Conservation (phyloP, 2,797 vertebrate species). For the Garrulus glandarius region DNA sequence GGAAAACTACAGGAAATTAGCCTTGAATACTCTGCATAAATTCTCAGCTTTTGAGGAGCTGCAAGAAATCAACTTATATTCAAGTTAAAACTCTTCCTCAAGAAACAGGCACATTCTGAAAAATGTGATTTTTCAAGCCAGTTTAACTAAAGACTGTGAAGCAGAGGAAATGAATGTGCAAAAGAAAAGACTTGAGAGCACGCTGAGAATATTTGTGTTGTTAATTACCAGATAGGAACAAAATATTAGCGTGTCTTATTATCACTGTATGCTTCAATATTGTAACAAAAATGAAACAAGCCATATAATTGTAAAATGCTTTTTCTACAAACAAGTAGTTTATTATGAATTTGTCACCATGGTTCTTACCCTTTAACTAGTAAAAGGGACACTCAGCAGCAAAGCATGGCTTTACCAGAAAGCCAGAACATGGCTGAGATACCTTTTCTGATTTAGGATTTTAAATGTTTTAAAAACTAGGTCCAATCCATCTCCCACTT, state of each 20-base stretch:
- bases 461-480: background rate
- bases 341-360: background rate
- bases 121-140: background rate
- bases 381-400: background rate
- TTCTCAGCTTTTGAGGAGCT: background rate
- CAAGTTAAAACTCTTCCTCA: background rate
- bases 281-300: background rate
- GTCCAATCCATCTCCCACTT: background rate
- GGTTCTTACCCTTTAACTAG: background rate
- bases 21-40: background rate
- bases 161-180: background rate
- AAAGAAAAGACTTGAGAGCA: background rate
- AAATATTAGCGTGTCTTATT: background rate
- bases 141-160: background rate
- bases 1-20: constrained; percentile 6
- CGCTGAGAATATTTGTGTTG: background rate
- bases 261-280: background rate
- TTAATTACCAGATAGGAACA: background rate
- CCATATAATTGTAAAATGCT: background rate
- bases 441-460: background rate
- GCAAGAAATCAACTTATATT: background rate
- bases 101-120: background rate
- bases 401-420: background rate
- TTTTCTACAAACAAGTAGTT: background rate
- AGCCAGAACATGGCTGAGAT: background rate